Percentiles rank a stretch among this genome's conserved stretches.
Conservation (phyloP, 2,888 invertebrate genomes). For the Apamea crenata region DNA sequence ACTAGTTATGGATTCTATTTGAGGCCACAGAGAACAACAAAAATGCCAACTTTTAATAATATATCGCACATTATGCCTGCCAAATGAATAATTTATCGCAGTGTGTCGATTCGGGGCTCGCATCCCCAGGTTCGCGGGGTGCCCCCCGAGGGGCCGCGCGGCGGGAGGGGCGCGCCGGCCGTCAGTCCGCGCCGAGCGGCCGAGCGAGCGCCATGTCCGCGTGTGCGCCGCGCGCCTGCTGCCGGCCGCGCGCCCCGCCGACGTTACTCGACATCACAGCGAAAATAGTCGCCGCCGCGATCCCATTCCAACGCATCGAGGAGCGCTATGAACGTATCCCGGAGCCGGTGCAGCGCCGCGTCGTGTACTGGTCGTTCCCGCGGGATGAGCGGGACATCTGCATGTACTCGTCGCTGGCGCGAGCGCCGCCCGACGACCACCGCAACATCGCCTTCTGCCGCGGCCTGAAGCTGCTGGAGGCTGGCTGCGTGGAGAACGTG, state of each 20-base stretch:
- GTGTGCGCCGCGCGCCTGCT: constrained; percentile 89
- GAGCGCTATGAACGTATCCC: constrained; percentile 96
- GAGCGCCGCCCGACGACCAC: constrained; percentile 92
- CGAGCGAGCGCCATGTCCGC: constrained; percentile 89
- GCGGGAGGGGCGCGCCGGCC: constrained; percentile 74
- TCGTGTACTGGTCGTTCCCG: constrained; percentile 97
- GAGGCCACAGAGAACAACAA: constrained; percentile 80
- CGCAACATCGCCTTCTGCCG: constrained; percentile 96
- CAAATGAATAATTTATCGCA: constrained; percentile 90
- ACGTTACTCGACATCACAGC: constrained; percentile 95
- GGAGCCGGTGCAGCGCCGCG: constrained; percentile 96
- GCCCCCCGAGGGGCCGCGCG: constrained; percentile 64
- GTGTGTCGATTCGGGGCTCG: constrained; percentile 88
- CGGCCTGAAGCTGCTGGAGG: constrained; percentile 95
- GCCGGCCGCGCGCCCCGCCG: constrained; percentile 92
- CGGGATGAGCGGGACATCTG: constrained; percentile 96
- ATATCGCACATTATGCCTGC: constrained; percentile 89
- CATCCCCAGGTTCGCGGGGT: constrained; percentile 81
- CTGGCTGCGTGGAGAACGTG: constrained; percentile 95
- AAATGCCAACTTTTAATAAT: constrained; percentile 90
- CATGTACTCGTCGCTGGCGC: constrained; percentile 95
- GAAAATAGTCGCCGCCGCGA: constrained; percentile 95
- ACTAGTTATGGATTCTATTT: constrained; percentile 79
- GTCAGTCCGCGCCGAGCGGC: constrained; percentile 89
- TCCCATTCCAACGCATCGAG: constrained; percentile 96